Base-by-base conservation (phyloP, 2,888 invertebrate genomes). In the Brachylomia viminalis region DNA sequence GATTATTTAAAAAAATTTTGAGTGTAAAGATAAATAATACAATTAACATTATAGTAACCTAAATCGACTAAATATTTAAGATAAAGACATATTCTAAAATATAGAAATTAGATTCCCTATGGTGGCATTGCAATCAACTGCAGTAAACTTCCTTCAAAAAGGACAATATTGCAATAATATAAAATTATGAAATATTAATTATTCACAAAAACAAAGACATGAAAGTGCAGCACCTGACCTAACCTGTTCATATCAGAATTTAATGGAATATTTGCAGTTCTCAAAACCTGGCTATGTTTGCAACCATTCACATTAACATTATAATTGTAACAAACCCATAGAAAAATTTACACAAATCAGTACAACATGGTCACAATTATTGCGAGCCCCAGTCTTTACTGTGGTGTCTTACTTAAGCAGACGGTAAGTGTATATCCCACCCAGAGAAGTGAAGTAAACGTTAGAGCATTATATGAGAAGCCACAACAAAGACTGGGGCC, bases 11-110 rank as follows among this genome's bases (percentile, higher is more conserved):
- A 92, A 89, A 92, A 95, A 93, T 93, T 92, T 93, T 93, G 94
- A 94, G 94, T 95, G 94, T 95, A 95, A 94, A 95, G 94, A 95
- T 95, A 96, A 95, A 95, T 95, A 95, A 96, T 95, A 96, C 94
- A 95, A 95, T 94, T 95, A 95, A 94, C 91, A 85, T 94, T 95
- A 92, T 92, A 94, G 93, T 94, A 95, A 94, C 94, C 95, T 96
- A 96, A 94, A 94, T 93, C 92, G 92, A 95, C 96, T 96, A 96
- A 94, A 95, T 94, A 96, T 95, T 95, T 94, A 96, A 95, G 94
- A 95, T 94, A 95, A 94, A 92, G 88, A 87, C 90, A 93, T 93
- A 94, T 92, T 94, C 94, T 95, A 95, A 93, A 94, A 94, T 92
- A 94, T 87, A 91, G 91, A 93, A 93, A 92, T 91, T 91, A 93